Conservation (phyloP, 2,888 invertebrate genomes). For the Callyntrura sp. region DNA sequence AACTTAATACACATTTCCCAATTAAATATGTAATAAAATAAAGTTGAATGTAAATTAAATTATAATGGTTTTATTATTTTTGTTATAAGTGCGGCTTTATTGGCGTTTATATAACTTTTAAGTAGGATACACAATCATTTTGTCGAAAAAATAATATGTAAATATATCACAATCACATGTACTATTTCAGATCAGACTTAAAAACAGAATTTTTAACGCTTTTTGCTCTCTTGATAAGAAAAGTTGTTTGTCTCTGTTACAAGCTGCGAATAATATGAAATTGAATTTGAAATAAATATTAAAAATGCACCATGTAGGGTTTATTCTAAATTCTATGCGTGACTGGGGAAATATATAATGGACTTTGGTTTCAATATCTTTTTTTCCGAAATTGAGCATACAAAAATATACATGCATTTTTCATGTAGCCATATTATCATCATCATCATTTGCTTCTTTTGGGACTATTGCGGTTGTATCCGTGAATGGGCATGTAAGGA, state of each 20-base stretch:
- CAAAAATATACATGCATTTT: not conserved
- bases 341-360: constrained; percentile 31
- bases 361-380: constrained; percentile 57
- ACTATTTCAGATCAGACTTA: constrained; percentile 63
- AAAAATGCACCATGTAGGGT: constrained; percentile 55
- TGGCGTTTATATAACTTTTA: constrained; percentile 36
- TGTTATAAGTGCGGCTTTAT: constrained; percentile 43
- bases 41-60: not conserved
- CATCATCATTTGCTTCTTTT: constrained; percentile 68
- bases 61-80: not conserved
- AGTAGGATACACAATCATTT: constrained; percentile 16
- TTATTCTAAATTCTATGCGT: constrained; percentile 31
- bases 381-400: constrained; percentile 59
- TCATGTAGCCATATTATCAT: not conserved
- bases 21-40: too few relatives aligned
- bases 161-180: constrained; percentile 47
- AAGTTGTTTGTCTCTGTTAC: not conserved
- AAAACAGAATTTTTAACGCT: constrained; percentile 33
- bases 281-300: constrained; percentile 36
- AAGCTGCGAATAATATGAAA: constrained; percentile 20
- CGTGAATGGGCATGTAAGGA: constrained; percentile 84
- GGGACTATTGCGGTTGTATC: constrained; percentile 76
- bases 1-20: too few relatives aligned
- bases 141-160: constrained; percentile 15
- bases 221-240: constrained; percentile 20